Conservation (phyloP, 2,797 vertebrate genomes). For the Aplochiton taeniatus region DNA sequence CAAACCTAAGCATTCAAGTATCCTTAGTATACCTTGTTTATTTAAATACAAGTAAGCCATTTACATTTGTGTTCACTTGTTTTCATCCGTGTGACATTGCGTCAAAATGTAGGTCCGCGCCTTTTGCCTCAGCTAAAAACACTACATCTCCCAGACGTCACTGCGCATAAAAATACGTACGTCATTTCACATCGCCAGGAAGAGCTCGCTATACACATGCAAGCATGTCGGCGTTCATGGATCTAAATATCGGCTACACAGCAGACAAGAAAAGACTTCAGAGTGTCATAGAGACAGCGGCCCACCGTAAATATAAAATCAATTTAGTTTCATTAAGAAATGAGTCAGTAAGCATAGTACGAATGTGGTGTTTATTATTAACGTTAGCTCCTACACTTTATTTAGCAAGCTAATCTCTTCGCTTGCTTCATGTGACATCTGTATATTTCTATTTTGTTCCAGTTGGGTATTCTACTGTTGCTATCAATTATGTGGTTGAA, state of each 20-base stretch:
- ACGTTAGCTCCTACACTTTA: no score
- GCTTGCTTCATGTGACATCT: no score
- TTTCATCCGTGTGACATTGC: no score
- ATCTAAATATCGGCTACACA: conserved; percentile 65
- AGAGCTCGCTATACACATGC: neutral
- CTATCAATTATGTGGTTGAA: conserved; percentile 73
- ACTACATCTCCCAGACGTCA: conserved; percentile 1
- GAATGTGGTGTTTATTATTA: no score
- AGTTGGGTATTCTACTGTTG: conserved; percentile 79
- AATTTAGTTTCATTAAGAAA: neutral
- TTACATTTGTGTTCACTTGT: no score
- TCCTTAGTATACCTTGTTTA: no score
- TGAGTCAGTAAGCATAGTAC: no score
- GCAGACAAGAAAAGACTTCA: conserved; percentile 52
- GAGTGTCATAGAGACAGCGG: conserved; percentile 67
- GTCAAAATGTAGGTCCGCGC: no score
- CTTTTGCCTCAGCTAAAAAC: neutral
- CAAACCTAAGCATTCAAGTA: no score
- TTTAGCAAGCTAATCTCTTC: no score
- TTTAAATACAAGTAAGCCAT: no score
- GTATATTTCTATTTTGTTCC: conserved; percentile 27
- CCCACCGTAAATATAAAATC: conserved; percentile 71
- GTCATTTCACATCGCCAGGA: neutral
- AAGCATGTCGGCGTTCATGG: conserved; percentile 75
- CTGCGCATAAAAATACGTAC: neutral